Evolutionary conservation across 2,113 vertebrate species (phyloP), one percentile per base, ranked within the genome.

Genomic region (Eupsittula cactorum): DNA sequence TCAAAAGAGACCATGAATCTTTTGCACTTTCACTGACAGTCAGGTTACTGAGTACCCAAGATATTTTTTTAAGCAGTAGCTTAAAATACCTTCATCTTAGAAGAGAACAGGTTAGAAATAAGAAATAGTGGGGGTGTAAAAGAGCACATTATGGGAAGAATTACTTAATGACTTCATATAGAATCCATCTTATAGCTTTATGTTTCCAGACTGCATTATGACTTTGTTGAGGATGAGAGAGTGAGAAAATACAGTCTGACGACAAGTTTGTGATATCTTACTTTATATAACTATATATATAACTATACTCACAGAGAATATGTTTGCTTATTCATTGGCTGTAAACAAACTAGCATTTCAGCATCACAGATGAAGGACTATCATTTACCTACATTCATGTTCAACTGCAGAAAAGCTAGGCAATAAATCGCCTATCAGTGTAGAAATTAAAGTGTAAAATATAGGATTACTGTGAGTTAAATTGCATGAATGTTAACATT

Each of bases 201-300:
- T 11, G 9, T 88, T 90, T 73, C 50, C 86, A 91, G 77, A 65
- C 31, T 69, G 46, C 35, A 53, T 33, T 76, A 55, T 46, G 13
- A 50, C 42, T 95, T 94, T 73, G 90, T 69, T 95, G 88, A 94
- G 95, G 53, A 94, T 41, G 50, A 94, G 24, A 24, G 88, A 89
- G 39, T 31, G 42, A 74, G 35, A 95, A 80, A 86, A 82, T 75
- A 35, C 53, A 67, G 46, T 83, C 93, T 94, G 67, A 86, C 13
- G 71, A 42, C 68, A 80, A 63, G 11, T 63, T 91, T 95, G 52
- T 29, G 5, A 16, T 82, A 50, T 63, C 39, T 78, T 70, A 41
- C 47, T 89, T 82, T 74, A 86, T 39, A 27, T 16, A 60, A 50
- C 15, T 37, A 37, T 37, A 37, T 37, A 37, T 37, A 37, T 37